These are phyloP conservation scores for Delichon dasypus DNA, from an alignment of 2,797 vertebrate genomes.

Conservation along the genomic window DNA sequence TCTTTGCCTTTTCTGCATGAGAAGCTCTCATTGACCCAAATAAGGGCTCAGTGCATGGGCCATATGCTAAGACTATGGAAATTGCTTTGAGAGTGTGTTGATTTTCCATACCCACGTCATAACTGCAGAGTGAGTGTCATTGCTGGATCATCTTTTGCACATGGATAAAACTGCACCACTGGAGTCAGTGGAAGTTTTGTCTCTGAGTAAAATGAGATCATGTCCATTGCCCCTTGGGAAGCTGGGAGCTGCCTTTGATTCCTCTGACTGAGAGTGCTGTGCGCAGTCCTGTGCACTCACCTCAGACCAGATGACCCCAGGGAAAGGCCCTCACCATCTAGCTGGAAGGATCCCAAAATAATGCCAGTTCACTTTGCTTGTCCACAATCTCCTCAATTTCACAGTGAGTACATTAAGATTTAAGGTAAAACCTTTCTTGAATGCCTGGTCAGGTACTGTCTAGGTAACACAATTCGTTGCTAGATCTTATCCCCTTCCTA, in stretches of 20 bases:
- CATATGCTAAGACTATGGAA: conserved; percentile 47
- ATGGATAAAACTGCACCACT: background rate
- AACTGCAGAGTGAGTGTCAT: background rate
- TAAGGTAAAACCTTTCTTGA: background rate
- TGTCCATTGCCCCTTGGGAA: background rate
- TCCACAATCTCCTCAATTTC: background rate
- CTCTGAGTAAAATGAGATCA: background rate
- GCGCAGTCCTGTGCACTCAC: background rate
- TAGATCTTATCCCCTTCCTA: background rate
- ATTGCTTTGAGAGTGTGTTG: background rate
- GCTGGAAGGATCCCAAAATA: background rate
- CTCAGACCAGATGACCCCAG: background rate
- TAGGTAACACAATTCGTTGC: rapidly evolving
- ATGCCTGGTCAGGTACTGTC: background rate
- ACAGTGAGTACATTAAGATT: background rate
- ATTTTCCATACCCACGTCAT: background rate
- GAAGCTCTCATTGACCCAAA: conserved; percentile 58
- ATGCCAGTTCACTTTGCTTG: background rate
- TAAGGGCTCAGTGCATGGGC: background rate
- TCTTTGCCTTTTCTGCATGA: conserved; percentile 53
- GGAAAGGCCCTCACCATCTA: background rate
- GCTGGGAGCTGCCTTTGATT: background rate
- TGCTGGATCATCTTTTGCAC: background rate
- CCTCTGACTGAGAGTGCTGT: background rate
- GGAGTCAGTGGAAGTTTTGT: background rate